Percentiles rank a stretch among this genome's conserved stretches.
These are phyloP conservation scores for Serrognathus titanus DNA, from an alignment of 2,888 invertebrate species.

Conservation along the genomic window DNA sequence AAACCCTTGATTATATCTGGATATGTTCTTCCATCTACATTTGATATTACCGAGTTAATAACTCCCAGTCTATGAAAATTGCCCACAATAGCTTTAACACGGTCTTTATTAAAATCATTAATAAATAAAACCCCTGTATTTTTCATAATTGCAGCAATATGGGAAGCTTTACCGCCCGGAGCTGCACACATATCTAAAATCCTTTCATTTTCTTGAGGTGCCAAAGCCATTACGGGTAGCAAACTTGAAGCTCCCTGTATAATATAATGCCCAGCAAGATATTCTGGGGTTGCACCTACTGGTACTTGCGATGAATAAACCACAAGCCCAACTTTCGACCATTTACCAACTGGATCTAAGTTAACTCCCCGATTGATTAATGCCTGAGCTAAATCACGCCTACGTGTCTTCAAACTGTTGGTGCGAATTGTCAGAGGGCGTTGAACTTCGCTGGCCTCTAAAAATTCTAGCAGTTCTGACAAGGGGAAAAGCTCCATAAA, in stretches of 20 bases:
- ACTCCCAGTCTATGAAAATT: constrained; percentile 96
- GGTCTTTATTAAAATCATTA: constrained; percentile 89
- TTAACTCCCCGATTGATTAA: constrained; percentile 96
- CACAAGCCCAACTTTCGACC: constrained; percentile 85
- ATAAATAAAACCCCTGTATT: constrained; percentile 95
- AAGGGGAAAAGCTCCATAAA: constrained; percentile 87
- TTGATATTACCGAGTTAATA: constrained; percentile 86
- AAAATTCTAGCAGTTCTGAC: constrained; percentile 83
- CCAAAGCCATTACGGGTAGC: constrained; percentile 95
- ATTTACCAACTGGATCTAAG: constrained; percentile 95
- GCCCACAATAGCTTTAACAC: constrained; percentile 89
- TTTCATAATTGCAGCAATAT: constrained; percentile 97
- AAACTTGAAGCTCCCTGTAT: constrained; percentile 96
- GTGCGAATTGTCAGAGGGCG: constrained; percentile 94
- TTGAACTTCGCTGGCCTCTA: constrained; percentile 94
- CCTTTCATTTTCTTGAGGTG: constrained; percentile 92
- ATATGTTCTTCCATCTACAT: constrained; percentile 85
- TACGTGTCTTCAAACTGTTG: constrained; percentile 89
- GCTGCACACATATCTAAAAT: constrained; percentile 97
- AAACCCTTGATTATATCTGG: constrained; percentile 84
- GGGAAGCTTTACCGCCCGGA: constrained; percentile 97
- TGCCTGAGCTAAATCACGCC: constrained; percentile 90
- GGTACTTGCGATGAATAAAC: constrained; percentile 96
- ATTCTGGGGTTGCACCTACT: constrained; percentile 97
- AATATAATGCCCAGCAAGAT: constrained; percentile 96